A percentile compares a stretch with the other conserved stretches of the same genome.
Evolutionary conservation across 2,888 invertebrate species (phyloP).

Genomic region (Liodrosophila aerea): DNA sequence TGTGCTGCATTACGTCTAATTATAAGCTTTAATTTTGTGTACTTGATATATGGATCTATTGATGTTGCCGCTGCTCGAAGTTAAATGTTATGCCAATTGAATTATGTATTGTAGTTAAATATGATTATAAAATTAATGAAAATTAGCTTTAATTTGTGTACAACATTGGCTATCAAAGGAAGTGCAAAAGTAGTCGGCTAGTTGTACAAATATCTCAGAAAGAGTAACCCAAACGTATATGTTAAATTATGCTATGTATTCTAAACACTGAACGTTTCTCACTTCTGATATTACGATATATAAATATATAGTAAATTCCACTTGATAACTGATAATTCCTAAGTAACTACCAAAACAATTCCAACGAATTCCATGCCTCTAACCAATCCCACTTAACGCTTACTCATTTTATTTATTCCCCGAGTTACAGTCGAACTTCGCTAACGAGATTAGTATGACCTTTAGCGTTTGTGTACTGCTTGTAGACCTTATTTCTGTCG

Average conservation of each 20-base stretch:
- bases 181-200: not conserved
- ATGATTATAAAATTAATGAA: constrained; percentile 44
- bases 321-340: constrained; percentile 59
- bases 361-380: constrained; percentile 56
- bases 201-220: constrained; percentile 21
- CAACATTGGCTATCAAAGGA: constrained; percentile 36
- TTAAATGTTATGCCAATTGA: constrained; percentile 39
- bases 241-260: constrained; percentile 6
- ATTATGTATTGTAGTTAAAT: constrained; percentile 29
- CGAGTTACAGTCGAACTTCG: not conserved
- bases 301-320: constrained; percentile 38
- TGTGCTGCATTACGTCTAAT: constrained; percentile 12
- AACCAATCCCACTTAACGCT: constrained; percentile 27
- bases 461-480: not conserved
- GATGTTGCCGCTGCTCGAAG: constrained; percentile 48
- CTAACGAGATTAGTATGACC: constrained; percentile 1
- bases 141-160: constrained; percentile 54
- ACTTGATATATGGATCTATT: constrained; percentile 30
- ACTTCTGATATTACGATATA: constrained; percentile 39
- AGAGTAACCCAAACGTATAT: not conserved
- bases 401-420: constrained; percentile 14
- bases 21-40: constrained; percentile 44
- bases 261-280: constrained; percentile 30
- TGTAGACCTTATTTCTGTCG: not conserved
- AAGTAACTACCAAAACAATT: constrained; percentile 63